phyloP scores from a whole-genome alignment of 1,140 invertebrate species.

The Neodiprion virginianus region DNA sequence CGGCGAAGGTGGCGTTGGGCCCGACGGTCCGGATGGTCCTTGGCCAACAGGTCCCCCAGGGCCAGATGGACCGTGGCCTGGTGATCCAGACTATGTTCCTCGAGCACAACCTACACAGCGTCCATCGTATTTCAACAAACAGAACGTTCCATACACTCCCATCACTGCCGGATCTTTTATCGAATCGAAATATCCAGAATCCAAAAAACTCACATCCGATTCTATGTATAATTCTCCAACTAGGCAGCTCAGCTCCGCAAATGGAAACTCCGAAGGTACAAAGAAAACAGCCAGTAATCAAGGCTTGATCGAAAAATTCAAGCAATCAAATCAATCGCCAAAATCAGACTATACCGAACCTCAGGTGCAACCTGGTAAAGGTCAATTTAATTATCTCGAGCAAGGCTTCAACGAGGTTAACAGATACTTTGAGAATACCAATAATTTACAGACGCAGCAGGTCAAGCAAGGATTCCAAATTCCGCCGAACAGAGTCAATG shows the following conservation, averaged over 20 bases:
- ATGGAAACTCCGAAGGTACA: not conserved
- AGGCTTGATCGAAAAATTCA: not conserved
- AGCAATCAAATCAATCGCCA: not conserved
- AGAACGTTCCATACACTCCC: not conserved
- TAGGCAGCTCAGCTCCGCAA: not conserved
- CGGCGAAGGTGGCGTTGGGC: conserved; percentile 33
- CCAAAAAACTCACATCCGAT: not conserved
- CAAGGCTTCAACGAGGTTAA: not conserved
- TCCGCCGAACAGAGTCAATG: not conserved
- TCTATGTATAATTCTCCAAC: not conserved
- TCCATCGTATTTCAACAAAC: conserved; percentile 21
- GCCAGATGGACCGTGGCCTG: conserved; percentile 51
- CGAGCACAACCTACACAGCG: conserved; percentile 9
- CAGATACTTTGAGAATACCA: not conserved
- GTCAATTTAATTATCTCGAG: not conserved
- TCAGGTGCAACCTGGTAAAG: conserved; percentile 18
- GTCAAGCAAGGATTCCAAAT: not conserved
- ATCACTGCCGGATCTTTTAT: not conserved
- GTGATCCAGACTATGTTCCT: conserved; percentile 42
- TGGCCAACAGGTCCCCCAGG: conserved; percentile 50
- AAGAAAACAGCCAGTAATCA: not conserved
- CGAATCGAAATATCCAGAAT: not conserved
- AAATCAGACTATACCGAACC: not conserved
- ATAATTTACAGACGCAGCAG: conserved; percentile 3
- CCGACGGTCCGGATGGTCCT: conserved; percentile 38